These are phyloP conservation scores for Otis tarda DNA, from an alignment of 2,113 vertebrate species.

Conservation along the genomic window DNA sequence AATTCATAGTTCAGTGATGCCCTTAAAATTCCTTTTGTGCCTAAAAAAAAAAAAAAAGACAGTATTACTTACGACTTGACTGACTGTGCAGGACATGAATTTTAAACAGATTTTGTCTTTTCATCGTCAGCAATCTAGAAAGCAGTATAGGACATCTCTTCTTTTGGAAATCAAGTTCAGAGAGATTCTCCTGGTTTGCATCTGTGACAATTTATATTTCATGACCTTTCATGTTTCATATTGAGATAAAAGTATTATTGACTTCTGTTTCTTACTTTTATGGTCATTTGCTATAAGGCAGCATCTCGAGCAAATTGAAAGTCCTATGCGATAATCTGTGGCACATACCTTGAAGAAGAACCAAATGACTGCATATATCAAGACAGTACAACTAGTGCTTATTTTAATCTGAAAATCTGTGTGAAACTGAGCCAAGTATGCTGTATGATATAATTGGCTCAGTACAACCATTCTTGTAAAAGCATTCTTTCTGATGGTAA, in stretches of 20 bases:
- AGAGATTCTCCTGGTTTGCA: background rate
- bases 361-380: background rate
- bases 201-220: background rate
- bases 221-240: background rate
- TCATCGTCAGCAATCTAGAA: background rate
- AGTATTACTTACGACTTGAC: background rate
- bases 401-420: slow-evolving; percentile 20
- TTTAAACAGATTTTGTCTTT: background rate
- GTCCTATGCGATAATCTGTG: background rate
- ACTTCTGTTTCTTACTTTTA: background rate
- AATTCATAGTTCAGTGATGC: background rate
- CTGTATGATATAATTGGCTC: slow-evolving; percentile 9
- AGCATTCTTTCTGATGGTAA: background rate
- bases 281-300: background rate
- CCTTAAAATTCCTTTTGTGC: background rate
- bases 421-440: slow-evolving; percentile 17
- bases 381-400: background rate
- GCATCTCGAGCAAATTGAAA: background rate
- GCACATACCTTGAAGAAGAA: background rate
- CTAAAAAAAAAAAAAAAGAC: background rate
- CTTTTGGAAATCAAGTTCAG: background rate
- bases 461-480: slow-evolving; percentile 1
- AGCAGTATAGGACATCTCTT: background rate
- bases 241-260: background rate
- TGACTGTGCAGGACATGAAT: background rate